Evolutionary conservation across 2,888 invertebrate genomes (phyloP).

Genomic region (Sphaerophoria rueppellii): DNA sequence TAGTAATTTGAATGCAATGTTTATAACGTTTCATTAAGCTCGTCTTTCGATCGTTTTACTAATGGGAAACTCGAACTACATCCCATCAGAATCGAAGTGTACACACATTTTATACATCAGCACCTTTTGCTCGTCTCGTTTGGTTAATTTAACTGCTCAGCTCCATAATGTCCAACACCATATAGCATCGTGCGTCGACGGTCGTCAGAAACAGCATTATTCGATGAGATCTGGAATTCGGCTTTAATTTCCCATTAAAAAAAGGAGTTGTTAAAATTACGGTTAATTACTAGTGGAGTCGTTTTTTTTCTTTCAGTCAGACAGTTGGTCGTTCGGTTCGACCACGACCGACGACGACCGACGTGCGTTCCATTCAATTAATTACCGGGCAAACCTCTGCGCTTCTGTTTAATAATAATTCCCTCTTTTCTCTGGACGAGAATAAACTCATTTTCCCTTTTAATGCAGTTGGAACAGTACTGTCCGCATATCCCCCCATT

Average conservation of each 20-base stretch:
- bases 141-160: slow-evolving; percentile 66
- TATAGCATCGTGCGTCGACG: background rate
- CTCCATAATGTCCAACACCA: slow-evolving; percentile 2
- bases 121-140: slow-evolving; percentile 63
- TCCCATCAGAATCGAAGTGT: background rate
- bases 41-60: slow-evolving; percentile 10
- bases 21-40: slow-evolving; percentile 68
- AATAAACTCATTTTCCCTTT: slow-evolving; percentile 54
- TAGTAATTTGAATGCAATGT: slow-evolving; percentile 51
- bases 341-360: slow-evolving; percentile 39
- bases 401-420: slow-evolving; percentile 36
- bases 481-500: slow-evolving; percentile 8
- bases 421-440: slow-evolving; percentile 30
- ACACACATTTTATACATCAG: slow-evolving; percentile 59
- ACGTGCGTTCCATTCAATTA: slow-evolving; percentile 48
- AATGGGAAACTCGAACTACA: slow-evolving; percentile 8
- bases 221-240: slow-evolving; percentile 37
- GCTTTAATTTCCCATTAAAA: slow-evolving; percentile 64
- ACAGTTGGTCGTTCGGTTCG: background rate
- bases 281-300: slow-evolving; percentile 2
- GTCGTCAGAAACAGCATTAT: too few relatives aligned
- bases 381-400: slow-evolving; percentile 49
- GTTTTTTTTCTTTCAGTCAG: slow-evolving; percentile 2
- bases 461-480: slow-evolving; percentile 29
- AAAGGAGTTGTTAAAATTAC: slow-evolving; percentile 29